Base-by-base conservation (phyloP, 2,888 invertebrate genomes). In the Himalopsyche kuldschensis region DNA sequence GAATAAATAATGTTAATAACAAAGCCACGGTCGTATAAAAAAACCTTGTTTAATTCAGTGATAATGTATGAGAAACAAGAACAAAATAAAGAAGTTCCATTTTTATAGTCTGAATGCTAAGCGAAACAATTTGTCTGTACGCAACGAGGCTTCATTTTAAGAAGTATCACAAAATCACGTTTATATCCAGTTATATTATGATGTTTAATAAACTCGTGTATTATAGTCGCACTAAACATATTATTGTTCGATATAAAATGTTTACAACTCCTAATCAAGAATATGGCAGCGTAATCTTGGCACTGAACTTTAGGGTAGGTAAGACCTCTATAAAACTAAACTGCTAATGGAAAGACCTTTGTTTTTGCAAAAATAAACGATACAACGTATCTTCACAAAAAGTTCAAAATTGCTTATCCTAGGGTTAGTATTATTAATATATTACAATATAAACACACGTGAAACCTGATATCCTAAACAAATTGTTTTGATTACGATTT, bases 281-380 rank as follows among this genome's bases (percentile, higher is more conserved):
- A 69, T 69, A 69, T 69, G 69, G 69, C 69, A 27, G 27, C 69
- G 15, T 69, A 69, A 69, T 69, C 69, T 69, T 27, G 69, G 69
- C 30, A 69, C 5, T 69, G 69, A 69, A 69, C 69, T 69, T 69
- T 27, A 27, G 69, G 69, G 27, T 69, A 48, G 48, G n/a, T 27
- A 55, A 20, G 24, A 35, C 46, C 31, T 81, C 79, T 78, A 79
- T 84, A 81, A 81, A 81, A 84, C 31, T 35, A 81, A 84, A 84
- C 79, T 84, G 84, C 84, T 84, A 84, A 81, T 84, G 81, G 81
- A 84, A 83, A 83, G 55, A 31, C 79, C 47, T 48, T 81, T 84
- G 84, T 84, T 84, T 81, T 79, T 41, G 78, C 30, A 76, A 81
- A 83, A 81, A 75, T 76, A 69, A 69, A 69, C 69, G 69, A 69